Conservation (phyloP, 2,113 vertebrate species). For the Rhea americana region DNA sequence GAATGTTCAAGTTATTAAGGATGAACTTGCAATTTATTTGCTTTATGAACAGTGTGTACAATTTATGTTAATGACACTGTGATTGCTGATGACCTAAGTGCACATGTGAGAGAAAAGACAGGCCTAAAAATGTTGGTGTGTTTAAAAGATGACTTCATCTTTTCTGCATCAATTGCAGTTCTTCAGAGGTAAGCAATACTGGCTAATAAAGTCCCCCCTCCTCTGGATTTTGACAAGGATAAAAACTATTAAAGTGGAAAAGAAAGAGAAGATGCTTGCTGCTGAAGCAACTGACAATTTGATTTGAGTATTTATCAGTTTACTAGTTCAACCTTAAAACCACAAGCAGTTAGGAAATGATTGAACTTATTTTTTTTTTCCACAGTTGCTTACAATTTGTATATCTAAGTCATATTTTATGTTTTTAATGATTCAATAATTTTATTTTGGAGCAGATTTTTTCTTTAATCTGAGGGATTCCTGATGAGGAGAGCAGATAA, state of each 20-base stretch:
- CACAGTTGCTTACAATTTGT: neutral
- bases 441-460: neutral
- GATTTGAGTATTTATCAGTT: neutral
- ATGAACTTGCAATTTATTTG: neutral
- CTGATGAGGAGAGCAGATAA: neutral
- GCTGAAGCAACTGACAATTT: neutral
- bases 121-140: neutral
- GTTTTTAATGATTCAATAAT: neutral
- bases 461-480: neutral
- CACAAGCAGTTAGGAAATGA: neutral
- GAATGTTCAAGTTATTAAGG: neutral
- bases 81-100: fast-evolving
- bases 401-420: fast-evolving
- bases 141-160: neutral
- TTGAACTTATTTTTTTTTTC: neutral
- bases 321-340: neutral
- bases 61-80: neutral
- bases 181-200: neutral
- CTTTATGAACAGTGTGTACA: neutral
- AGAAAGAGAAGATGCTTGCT: neutral
- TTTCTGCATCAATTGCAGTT: neutral
- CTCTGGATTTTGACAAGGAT: too few relatives aligned
- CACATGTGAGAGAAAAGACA: neutral
- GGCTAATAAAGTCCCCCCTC: neutral
- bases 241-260: neutral